Evolutionary conservation across 2,113 vertebrate species (phyloP).

Genomic region (Anthoscopus minutus): DNA sequence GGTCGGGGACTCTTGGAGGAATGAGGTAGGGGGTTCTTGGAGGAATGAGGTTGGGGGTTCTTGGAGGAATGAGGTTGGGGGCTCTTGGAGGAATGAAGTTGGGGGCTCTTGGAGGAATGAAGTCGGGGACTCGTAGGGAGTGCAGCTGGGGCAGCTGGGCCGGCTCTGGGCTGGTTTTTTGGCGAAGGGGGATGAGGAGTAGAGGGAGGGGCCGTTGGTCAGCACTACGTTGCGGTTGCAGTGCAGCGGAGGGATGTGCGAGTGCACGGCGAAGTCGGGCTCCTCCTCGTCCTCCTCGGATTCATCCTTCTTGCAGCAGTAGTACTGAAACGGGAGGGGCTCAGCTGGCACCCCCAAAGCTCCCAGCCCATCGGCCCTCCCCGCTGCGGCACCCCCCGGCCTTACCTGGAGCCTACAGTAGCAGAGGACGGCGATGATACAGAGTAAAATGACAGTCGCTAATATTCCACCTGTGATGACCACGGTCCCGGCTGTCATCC

Average conservation of each 20-base stretch:
- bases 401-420: slow-evolving; percentile 97
- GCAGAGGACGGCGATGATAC: slow-evolving; percentile 96
- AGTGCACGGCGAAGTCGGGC: slow-evolving; percentile 90
- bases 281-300: slow-evolving; percentile 96
- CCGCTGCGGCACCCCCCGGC: fast-evolving
- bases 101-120: slow-evolving; percentile 78
- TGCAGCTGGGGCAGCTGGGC: slow-evolving; percentile 84
- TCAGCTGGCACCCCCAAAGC: not conserved
- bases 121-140: slow-evolving; percentile 80
- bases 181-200: slow-evolving; percentile 78
- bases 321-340: slow-evolving; percentile 77
- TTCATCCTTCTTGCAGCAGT: slow-evolving; percentile 94
- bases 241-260: slow-evolving; percentile 87
- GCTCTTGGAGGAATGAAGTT: slow-evolving; percentile 47
- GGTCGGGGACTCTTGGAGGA: slow-evolving; percentile 85
- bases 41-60: slow-evolving; percentile 85
- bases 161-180: slow-evolving; percentile 77
- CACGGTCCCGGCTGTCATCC: slow-evolving; percentile 99
- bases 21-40: slow-evolving; percentile 84
- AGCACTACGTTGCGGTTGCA: slow-evolving; percentile 88
- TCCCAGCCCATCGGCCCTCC: not conserved
- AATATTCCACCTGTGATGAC: slow-evolving; percentile 99
- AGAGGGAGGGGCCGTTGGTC: slow-evolving; percentile 86
- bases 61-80: not conserved
- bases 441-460: slow-evolving; percentile 95